Evolutionary conservation across 92 coral and sea anemone genomes (phyloP), one percentile per base, ranked within the genome.

Genomic region (Virgularia gustaviana): DNA sequence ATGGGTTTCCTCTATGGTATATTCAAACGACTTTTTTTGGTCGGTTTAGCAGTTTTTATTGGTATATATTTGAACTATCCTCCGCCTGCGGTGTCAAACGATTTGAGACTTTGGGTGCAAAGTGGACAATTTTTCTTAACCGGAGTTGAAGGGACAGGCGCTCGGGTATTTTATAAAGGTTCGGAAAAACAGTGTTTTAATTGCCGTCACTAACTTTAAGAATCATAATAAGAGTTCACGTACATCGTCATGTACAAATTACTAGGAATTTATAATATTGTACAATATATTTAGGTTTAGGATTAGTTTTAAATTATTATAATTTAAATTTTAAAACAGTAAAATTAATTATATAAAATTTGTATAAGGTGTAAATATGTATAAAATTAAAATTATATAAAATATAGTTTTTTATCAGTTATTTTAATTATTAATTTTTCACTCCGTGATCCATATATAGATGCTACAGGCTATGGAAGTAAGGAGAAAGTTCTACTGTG

Each of bases 101-200:
- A 77, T 29, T 85, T 89, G 16, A 34, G 81, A 33, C 63, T 82
- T 49, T 92, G 98, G 98, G 81, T 83, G 39, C 72, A 70, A 28
- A 82, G 61, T 72, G 98, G 98, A 33, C 79, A 86, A 27, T 89
- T 89, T 72, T 89, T 86, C 79, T 80, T 84, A 85, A 80, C 72
- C 72, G 59, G 71, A 7, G 15, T 7, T 36, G 71, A 1, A 10
- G 66, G 75, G 5, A 7, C 34, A 44, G 96, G 96, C 0, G 54
- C 81, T 72, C 91, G 91, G 9, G 83, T 92, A 62, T 92, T 92
- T 76, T 89, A 92, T 43, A 88, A 83, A 87, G 98, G 98, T 92
- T 35, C 22, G 41, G 58, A 22, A 47, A 15, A 47, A 8, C 2
- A 2, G 10, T 49, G 23, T 29, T 2, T n/a, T n/a, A n/a, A n/a